phyloP scores from a whole-genome alignment of 2,888 invertebrate genomes.

The Pachycephus smyrnensis region DNA sequence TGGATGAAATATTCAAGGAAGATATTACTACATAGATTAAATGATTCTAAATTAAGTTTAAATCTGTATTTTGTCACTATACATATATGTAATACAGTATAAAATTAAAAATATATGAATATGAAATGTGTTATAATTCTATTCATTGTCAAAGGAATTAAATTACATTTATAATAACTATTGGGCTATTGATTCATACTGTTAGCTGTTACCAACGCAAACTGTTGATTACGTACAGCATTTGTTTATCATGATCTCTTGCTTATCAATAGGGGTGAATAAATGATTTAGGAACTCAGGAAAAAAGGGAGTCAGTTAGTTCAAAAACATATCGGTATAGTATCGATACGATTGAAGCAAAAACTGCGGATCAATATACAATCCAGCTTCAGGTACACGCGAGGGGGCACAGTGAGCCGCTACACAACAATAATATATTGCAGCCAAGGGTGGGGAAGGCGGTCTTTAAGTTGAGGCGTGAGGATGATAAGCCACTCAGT shows the following conservation, averaged over 20 bases:
- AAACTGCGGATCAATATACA: too few relatives aligned
- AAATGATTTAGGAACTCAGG: too few relatives aligned
- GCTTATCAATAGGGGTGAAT: too few relatives aligned
- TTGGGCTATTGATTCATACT: too few relatives aligned
- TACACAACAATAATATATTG: background rate
- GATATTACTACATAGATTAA: slow-evolving; percentile 65
- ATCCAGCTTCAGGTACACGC: too few relatives aligned
- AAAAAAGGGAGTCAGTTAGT: too few relatives aligned
- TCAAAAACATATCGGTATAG: too few relatives aligned
- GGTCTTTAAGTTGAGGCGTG: background rate
- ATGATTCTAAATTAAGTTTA: background rate
- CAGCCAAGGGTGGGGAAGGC: background rate
- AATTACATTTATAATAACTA: background rate
- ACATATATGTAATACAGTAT: background rate
- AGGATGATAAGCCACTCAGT: background rate
- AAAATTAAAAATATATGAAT: background rate
- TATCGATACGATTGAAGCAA: too few relatives aligned
- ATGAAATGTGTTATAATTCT: background rate
- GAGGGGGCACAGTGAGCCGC: background rate
- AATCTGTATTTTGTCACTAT: background rate
- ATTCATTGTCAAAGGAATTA: background rate
- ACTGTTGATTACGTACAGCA: too few relatives aligned
- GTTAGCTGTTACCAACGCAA: too few relatives aligned
- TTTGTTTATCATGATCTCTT: too few relatives aligned
- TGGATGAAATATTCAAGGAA: slow-evolving; percentile 80